Conservation (phyloP, 1,140 invertebrate species). For the Agrilus planipennis region DNA sequence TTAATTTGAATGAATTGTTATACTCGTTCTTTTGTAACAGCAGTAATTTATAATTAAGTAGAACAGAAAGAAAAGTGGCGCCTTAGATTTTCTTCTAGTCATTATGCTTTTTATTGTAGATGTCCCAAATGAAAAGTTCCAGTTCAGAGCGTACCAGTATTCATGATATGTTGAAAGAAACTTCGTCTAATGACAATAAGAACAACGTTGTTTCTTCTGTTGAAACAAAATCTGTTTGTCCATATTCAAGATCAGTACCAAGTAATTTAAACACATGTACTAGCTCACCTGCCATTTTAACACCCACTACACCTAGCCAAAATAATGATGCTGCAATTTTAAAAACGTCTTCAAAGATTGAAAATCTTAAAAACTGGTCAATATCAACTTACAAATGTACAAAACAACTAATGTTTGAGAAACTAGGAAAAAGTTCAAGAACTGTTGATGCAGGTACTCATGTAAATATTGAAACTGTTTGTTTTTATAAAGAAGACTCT, state of each 20-base stretch:
- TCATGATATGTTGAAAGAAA: conserved; percentile 79
- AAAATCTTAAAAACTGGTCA: conserved; percentile 88
- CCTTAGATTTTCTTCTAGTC: no score
- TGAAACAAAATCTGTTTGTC: conserved; percentile 18
- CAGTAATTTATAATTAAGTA: no score
- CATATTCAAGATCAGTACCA: conserved; percentile 22
- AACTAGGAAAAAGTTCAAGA: conserved; percentile 82
- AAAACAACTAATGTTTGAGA: conserved; percentile 88
- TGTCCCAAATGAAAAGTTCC: conserved; percentile 29
- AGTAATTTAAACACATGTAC: conserved; percentile 24
- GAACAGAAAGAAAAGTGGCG: no score
- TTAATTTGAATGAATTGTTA: no score
- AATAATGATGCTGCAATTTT: conserved; percentile 48
- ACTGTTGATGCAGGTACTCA: conserved; percentile 73
- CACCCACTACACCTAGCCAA: conserved; percentile 40
- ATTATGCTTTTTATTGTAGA: conserved; percentile 21
- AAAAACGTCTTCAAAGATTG: conserved; percentile 65
- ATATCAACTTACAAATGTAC: conserved; percentile 96
- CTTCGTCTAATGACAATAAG: conserved; percentile 61
- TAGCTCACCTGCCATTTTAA: conserved; percentile 28
- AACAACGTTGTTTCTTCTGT: conserved; percentile 58
- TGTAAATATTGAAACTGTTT: conserved; percentile 1
- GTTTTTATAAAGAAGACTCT: no score
- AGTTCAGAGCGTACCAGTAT: conserved; percentile 46
- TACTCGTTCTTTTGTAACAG: no score